A percentile compares a stretch with the other conserved stretches of the same genome.
phyloP scores from a whole-genome alignment of 2,888 invertebrate genomes.

The Drosophila nr. medialis region DNA sequence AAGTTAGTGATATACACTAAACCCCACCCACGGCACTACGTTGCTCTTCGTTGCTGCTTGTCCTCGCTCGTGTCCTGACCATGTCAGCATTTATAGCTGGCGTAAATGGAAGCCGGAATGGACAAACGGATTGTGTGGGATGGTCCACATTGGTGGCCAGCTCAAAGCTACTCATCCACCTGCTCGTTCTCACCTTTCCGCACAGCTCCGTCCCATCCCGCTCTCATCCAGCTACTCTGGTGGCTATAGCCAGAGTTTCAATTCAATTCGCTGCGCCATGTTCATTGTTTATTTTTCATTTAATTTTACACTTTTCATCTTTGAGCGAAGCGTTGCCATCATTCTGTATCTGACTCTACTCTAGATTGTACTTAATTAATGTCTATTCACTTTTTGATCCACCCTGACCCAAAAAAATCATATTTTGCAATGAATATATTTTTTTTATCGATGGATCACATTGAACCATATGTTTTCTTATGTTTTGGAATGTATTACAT shows the following conservation, averaged over 20 bases:
- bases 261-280: constrained; percentile 74
- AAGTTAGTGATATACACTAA: constrained; percentile 40
- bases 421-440: not conserved
- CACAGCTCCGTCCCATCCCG: constrained; percentile 2
- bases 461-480: not conserved
- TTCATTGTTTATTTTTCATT: constrained; percentile 81
- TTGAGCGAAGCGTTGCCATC: constrained; percentile 24
- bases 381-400: constrained; percentile 7
- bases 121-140: constrained; percentile 44
- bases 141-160: constrained; percentile 13
- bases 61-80: constrained; percentile 43
- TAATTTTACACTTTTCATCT: constrained; percentile 74
- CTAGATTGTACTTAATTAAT: not conserved
- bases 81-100: constrained; percentile 74
- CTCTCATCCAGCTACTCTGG: not conserved
- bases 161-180: constrained; percentile 23
- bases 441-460: not conserved
- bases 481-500: not conserved
- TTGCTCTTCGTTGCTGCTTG: not conserved
- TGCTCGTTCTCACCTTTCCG: not conserved
- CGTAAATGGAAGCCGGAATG: constrained; percentile 64
- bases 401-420: not conserved
- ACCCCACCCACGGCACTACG: too few species aligned
- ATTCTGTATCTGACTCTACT: not conserved
- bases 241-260: constrained; percentile 57